A percentile compares a stretch with the other conserved stretches of the same genome.
These are phyloP conservation scores for Hypsopygia costalis DNA, from an alignment of 2,888 invertebrate species.

Conservation along the genomic window DNA sequence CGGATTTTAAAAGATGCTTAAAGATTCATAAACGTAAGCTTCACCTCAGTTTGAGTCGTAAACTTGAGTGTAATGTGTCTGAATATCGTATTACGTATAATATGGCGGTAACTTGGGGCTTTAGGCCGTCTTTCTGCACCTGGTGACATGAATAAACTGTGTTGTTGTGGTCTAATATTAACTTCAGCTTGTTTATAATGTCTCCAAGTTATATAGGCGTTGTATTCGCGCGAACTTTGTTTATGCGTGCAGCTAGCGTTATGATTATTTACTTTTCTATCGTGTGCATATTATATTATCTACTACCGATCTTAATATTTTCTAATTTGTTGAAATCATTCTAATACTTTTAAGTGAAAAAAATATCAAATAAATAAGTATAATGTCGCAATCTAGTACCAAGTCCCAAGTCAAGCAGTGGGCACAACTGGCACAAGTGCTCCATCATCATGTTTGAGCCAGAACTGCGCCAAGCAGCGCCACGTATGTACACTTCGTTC, in stretches of 20 bases:
- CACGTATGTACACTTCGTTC: too few relatives aligned
- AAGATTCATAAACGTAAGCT: slow-evolving; percentile 73
- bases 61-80: slow-evolving; percentile 67
- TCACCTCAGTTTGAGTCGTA: slow-evolving; percentile 65
- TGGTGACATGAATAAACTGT: slow-evolving; percentile 68
- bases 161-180: slow-evolving; percentile 62
- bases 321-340: too few relatives aligned
- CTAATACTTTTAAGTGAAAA: too few relatives aligned
- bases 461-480: too few relatives aligned
- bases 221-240: slow-evolving; percentile 34
- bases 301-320: too few relatives aligned
- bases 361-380: too few relatives aligned
- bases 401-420: too few relatives aligned
- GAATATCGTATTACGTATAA: slow-evolving; percentile 64
- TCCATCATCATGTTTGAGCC: too few relatives aligned
- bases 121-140: slow-evolving; percentile 65
- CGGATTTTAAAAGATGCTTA: slow-evolving; percentile 69
- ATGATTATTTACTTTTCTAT: slow-evolving; percentile 21
- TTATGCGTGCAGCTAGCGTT: slow-evolving; percentile 20
- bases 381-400: too few relatives aligned
- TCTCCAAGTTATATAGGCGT: slow-evolving; percentile 26
- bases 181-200: slow-evolving; percentile 39
- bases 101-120: slow-evolving; percentile 54
- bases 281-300: slow-evolving; percentile 13
- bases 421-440: too few relatives aligned